Evolutionary conservation across 2,113 vertebrate genomes (phyloP).

Genomic region (Muntiacus muntjak): DNA sequence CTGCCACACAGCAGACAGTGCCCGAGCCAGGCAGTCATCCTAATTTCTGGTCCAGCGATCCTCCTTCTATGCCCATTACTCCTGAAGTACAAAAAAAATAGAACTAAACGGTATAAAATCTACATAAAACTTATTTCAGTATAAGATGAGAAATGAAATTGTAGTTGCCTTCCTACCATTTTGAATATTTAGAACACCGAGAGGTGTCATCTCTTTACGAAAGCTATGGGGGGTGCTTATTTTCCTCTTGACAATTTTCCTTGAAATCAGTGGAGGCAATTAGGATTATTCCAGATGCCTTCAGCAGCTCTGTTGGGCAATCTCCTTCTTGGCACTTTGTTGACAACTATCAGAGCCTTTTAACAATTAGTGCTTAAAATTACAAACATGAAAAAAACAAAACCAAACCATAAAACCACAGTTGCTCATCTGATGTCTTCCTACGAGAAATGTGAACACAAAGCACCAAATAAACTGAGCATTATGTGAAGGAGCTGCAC

Average conservation of each 20-base stretch:
- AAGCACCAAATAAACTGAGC: neutral
- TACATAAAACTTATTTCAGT: neutral
- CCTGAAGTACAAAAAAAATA: neutral
- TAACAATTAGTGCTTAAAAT: neutral
- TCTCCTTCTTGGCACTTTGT: neutral
- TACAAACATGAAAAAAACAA: neutral
- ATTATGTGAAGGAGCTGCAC: neutral
- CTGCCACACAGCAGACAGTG: neutral
- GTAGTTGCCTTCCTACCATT: neutral
- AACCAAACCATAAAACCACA: neutral
- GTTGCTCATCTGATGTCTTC: neutral
- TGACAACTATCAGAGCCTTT: neutral
- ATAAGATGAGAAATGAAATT: neutral
- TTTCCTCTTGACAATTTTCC: neutral
- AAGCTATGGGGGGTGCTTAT: neutral
- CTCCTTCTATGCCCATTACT: neutral
- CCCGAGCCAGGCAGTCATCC: neutral
- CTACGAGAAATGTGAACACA: neutral
- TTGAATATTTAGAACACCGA: neutral
- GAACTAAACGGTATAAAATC: neutral
- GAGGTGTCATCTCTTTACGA: neutral
- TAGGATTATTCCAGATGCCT: neutral
- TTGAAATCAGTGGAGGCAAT: neutral
- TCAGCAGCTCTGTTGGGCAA: neutral
- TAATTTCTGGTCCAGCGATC: neutral